A percentile compares a stretch with the other conserved stretches of the same genome.
phyloP scores from a whole-genome alignment of 2,113 vertebrate genomes.

The Hystrix brachyura region DNA sequence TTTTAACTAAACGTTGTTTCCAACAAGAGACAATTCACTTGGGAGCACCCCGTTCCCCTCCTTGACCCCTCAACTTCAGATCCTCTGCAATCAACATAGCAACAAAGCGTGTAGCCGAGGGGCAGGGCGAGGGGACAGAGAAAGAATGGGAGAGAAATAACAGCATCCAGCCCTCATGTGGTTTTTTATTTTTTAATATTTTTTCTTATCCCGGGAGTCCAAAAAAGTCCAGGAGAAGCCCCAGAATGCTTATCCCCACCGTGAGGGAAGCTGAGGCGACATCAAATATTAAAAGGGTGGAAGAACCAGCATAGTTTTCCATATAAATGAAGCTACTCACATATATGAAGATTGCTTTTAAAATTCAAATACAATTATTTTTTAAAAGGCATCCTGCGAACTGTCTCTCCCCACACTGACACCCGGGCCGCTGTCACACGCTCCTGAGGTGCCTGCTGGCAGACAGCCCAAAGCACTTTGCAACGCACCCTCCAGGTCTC shows the following conservation, averaged over 20 bases:
- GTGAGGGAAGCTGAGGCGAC: not conserved
- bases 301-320: constrained; percentile 75
- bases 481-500: constrained; percentile 76
- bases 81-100: not conserved
- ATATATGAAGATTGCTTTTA: constrained; percentile 80
- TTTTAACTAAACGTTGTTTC: not conserved
- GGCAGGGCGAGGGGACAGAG: not conserved
- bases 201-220: constrained; percentile 14
- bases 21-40: not conserved
- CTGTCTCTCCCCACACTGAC: constrained; percentile 47
- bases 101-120: not conserved
- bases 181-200: not conserved
- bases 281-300: constrained; percentile 77
- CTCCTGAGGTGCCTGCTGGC: constrained; percentile 77
- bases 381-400: constrained; percentile 73
- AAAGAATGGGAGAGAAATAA: not conserved
- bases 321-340: constrained; percentile 80
- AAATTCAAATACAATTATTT: constrained; percentile 83
- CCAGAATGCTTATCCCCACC: not conserved
- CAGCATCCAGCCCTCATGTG: not conserved
- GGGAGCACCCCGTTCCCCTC: not conserved
- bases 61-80: not conserved
- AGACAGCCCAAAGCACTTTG: constrained; percentile 83
- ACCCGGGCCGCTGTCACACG: constrained; percentile 75
- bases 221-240: not conserved